Evolutionary conservation across 2,797 vertebrate genomes (phyloP).

Genomic region (Acanthurus leucopareius): DNA sequence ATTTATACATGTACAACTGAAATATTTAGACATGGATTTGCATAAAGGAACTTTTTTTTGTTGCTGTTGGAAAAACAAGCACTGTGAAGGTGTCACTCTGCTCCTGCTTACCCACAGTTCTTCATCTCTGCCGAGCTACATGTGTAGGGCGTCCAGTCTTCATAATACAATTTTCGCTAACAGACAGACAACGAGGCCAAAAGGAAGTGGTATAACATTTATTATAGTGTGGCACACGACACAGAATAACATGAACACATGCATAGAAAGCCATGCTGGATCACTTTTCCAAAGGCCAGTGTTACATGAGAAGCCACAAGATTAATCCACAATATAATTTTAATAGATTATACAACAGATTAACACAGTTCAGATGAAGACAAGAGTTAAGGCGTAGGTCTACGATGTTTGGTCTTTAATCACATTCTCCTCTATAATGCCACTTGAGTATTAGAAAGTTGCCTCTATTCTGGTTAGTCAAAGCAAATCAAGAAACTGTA

Average conservation of each 20-base stretch:
- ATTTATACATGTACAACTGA: background rate
- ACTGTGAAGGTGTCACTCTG: background rate
- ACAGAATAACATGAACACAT: slow-evolving; percentile 69
- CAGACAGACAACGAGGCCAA: slow-evolving; percentile 27
- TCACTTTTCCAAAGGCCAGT: slow-evolving; percentile 41
- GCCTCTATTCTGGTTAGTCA: slow-evolving; percentile 30
- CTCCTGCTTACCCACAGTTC: slow-evolving; percentile 6
- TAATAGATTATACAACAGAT: slow-evolving; percentile 35
- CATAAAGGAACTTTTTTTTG: background rate
- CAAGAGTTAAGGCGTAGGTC: slow-evolving; percentile 65
- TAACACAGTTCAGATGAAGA: slow-evolving; percentile 46
- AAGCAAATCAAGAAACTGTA: slow-evolving; percentile 4
- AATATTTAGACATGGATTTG: background rate
- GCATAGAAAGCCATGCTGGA: slow-evolving; percentile 66
- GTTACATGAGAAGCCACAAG: slow-evolving; percentile 53
- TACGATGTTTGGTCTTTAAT: slow-evolving; percentile 63
- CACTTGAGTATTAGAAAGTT: slow-evolving; percentile 30
- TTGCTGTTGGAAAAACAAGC: background rate
- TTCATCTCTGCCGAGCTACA: background rate
- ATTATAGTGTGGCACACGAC: slow-evolving; percentile 70
- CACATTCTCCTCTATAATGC: slow-evolving; percentile 48
- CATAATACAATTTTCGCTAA: background rate
- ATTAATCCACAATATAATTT: slow-evolving; percentile 43
- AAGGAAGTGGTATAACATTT: slow-evolving; percentile 69
- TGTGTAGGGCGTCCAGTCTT: background rate